Conservation (phyloP, 1,140 invertebrate species). For the Neodiprion lecontei region DNA sequence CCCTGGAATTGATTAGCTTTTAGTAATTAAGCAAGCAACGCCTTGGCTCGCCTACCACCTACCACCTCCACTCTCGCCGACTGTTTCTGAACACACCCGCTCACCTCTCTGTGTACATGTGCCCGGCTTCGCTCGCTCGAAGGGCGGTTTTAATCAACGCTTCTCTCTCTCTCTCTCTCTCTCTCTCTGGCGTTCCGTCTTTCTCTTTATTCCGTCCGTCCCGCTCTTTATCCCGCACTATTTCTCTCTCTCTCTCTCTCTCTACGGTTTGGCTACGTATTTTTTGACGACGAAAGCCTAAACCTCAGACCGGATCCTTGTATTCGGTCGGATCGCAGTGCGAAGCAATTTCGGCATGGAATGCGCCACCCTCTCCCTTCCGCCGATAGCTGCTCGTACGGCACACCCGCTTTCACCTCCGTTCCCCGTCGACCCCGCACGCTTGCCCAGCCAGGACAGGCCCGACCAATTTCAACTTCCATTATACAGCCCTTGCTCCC, state of each 20-base stretch:
- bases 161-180: constrained; percentile 33
- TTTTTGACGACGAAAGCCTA: constrained; percentile 51
- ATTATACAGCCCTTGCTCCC: constrained; percentile 56
- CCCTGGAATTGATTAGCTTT: constrained; percentile 65
- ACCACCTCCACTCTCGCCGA: constrained; percentile 8
- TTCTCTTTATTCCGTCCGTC: neutral
- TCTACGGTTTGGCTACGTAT: constrained; percentile 36
- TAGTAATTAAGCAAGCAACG: constrained; percentile 64
- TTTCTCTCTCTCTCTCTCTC: constrained; percentile 23
- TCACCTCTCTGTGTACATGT: constrained; percentile 23
- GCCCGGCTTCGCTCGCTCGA: constrained; percentile 30
- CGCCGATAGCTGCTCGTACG: constrained; percentile 46
- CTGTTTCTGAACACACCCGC: constrained; percentile 22
- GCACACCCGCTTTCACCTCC: neutral
- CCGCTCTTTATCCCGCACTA: neutral
- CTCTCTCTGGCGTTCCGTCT: constrained; percentile 28
- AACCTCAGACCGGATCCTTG: constrained; percentile 47
- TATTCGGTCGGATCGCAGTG: constrained; percentile 45
- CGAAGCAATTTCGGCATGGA: constrained; percentile 60
- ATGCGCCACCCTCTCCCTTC: constrained; percentile 51
- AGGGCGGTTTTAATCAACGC: constrained; percentile 57
- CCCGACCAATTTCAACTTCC: constrained; percentile 62
- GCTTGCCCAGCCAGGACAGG: constrained; percentile 57
- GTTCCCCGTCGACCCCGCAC: constrained; percentile 43
- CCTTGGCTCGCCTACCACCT: constrained; percentile 43